phyloP scores from a whole-genome alignment of 1,140 invertebrate species.

The Planococcus citri region DNA sequence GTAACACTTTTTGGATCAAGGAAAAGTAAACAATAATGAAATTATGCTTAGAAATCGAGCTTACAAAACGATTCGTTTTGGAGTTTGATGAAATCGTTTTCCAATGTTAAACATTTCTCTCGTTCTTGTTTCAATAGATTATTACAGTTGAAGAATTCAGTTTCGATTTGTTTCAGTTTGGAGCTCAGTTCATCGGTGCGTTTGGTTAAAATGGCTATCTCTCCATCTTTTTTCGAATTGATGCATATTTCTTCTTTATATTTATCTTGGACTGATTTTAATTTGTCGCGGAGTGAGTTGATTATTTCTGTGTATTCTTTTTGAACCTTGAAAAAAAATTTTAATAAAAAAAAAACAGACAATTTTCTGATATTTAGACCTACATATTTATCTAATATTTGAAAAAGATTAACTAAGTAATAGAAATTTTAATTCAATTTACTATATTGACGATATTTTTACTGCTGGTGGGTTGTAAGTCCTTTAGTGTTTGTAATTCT shows the following conservation, averaged over 20 bases:
- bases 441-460: not conserved
- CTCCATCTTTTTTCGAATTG: not conserved
- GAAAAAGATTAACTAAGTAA: too few species aligned
- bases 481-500: not conserved
- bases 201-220: not conserved
- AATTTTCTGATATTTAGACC: too few species aligned
- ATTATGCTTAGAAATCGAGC: not conserved
- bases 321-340: not conserved
- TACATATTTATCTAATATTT: too few species aligned
- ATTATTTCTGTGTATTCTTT: conserved; percentile 7
- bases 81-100: not conserved
- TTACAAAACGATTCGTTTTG: not conserved
- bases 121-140: not conserved
- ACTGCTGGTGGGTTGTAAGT: not conserved
- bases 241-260: not conserved
- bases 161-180: not conserved
- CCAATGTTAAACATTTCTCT: conserved; percentile 9
- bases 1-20: not conserved
- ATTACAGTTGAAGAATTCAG: not conserved
- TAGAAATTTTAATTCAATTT: not conserved
- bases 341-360: not conserved
- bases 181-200: not conserved
- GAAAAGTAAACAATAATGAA: not conserved
- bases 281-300: not conserved
- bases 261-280: not conserved